phyloP scores from a whole-genome alignment of 2,113 vertebrate genomes.

The Spea multiplicata region DNA sequence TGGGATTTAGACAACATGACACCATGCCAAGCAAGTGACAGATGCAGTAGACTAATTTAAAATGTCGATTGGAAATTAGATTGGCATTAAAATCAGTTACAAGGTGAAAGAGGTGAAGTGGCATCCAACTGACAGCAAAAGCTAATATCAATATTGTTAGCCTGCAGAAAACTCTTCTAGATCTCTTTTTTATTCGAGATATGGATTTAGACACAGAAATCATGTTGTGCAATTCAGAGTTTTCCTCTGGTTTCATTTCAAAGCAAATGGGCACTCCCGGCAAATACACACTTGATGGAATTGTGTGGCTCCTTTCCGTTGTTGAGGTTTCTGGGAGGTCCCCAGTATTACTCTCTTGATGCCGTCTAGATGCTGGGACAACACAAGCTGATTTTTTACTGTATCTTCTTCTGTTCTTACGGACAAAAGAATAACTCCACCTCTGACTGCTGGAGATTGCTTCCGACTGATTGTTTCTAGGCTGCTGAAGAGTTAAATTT shows the following conservation, averaged over 20 bases:
- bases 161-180: conserved; percentile 72
- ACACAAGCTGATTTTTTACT: conserved; percentile 73
- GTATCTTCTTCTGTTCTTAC: conserved; percentile 70
- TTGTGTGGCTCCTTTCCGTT: conserved; percentile 60
- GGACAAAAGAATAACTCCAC: conserved; percentile 63
- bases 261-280: conserved; percentile 76
- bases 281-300: conserved; percentile 61
- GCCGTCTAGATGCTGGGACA: conserved; percentile 64
- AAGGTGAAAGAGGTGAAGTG: conserved; percentile 77
- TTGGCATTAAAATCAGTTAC: conserved; percentile 78
- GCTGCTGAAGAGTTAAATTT: conserved; percentile 68
- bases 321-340: conserved; percentile 56
- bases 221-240: conserved; percentile 58
- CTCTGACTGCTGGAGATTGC: conserved; percentile 47
- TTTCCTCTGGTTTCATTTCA: conserved; percentile 72
- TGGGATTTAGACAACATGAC: conserved; percentile 80
- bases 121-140: conserved; percentile 81
- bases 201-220: conserved; percentile 62
- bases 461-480: conserved; percentile 51
- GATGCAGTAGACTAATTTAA: conserved; percentile 79
- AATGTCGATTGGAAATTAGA: conserved; percentile 78
- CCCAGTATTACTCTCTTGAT: conserved; percentile 52
- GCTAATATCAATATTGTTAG: conserved; percentile 72
- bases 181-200: conserved; percentile 67
- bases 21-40: conserved; percentile 80